Evolutionary conservation across 2,113 vertebrate genomes (phyloP).

Genomic region (Paradoxurus hermaphroditus): DNA sequence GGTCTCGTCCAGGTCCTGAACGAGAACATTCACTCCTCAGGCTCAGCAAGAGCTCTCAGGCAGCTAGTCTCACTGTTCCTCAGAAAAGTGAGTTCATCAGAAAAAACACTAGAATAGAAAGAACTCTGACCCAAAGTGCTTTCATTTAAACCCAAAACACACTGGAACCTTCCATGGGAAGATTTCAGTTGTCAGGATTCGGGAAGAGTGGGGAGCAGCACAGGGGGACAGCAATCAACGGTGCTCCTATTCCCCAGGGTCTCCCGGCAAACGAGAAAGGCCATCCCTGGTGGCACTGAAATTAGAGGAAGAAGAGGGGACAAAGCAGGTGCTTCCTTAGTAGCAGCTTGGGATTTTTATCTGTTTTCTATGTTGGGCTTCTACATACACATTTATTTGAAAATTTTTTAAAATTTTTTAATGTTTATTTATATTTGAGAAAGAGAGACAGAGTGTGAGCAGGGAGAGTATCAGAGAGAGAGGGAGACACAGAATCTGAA

Average conservation of each 20-base stretch:
- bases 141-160: neutral
- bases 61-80: neutral
- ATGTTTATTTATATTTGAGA: no score
- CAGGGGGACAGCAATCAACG: fast-evolving
- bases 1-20: neutral
- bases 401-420: no score
- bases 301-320: neutral
- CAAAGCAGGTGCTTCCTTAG: neutral
- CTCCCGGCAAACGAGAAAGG: neutral
- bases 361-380: neutral
- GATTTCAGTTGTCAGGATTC: neutral
- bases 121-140: neutral
- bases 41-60: neutral
- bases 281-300: no score
- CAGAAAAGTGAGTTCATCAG: neutral
- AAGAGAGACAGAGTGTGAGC: no score
- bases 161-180: neutral
- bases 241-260: neutral
- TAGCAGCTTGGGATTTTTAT: neutral
- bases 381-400: neutral
- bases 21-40: neutral
- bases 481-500: no score
- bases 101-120: neutral
- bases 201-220: neutral
- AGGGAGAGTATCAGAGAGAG: no score